Percentiles rank a stretch among this genome's conserved stretches.
phyloP scores from a whole-genome alignment of 1,140 invertebrate species.

The Tribolium castaneum region DNA sequence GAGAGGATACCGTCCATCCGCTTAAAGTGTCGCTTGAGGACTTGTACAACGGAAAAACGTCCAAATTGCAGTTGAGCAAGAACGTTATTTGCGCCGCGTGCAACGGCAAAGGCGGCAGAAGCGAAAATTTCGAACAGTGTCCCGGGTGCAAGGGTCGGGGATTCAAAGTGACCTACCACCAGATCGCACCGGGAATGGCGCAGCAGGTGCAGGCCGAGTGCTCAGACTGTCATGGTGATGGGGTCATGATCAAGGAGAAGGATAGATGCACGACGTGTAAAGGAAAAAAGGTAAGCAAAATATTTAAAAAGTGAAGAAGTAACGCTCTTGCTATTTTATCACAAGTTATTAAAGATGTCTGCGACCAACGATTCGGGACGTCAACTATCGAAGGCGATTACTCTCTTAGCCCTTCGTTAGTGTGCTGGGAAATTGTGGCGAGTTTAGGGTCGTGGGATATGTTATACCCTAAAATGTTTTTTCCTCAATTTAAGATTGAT shows the following conservation, averaged over 20 bases:
- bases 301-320: background rate
- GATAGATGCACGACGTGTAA: slow-evolving; percentile 83
- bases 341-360: background rate
- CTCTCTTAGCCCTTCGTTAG: too few relatives aligned
- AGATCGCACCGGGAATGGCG: slow-evolving; percentile 84
- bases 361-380: too few relatives aligned
- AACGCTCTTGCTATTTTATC: background rate
- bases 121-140: slow-evolving; percentile 78
- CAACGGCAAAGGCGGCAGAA: slow-evolving; percentile 85
- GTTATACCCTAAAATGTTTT: too few relatives aligned
- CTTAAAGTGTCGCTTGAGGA: slow-evolving; percentile 88
- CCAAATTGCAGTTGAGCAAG: slow-evolving; percentile 86
- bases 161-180: slow-evolving; percentile 75
- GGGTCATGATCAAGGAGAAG: slow-evolving; percentile 82
- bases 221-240: slow-evolving; percentile 75
- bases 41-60: slow-evolving; percentile 88
- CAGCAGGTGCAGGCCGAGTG: slow-evolving; percentile 86
- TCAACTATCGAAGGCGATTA: too few relatives aligned
- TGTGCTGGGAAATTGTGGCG: too few relatives aligned
- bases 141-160: slow-evolving; percentile 82
- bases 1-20: slow-evolving; percentile 79
- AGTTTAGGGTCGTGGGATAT: too few relatives aligned
- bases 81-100: slow-evolving; percentile 88
- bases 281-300: slow-evolving; percentile 74
- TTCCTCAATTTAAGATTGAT: too few relatives aligned